Conservation (phyloP, 2,797 vertebrate genomes). For the Graptemys geographica region DNA sequence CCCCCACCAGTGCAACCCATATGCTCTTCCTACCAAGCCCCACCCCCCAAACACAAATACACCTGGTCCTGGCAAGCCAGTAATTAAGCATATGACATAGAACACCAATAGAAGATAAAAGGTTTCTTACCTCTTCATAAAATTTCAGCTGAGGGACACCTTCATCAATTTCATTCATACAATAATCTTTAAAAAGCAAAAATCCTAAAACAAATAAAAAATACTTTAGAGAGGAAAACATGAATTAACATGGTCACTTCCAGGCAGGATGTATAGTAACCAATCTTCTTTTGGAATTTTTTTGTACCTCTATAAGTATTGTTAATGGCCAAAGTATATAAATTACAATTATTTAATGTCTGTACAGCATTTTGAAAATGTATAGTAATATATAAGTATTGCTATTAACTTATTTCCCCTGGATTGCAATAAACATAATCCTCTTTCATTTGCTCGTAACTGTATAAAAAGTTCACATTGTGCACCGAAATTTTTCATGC, state of each 20-base stretch:
- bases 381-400: neutral
- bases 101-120: rapidly evolving
- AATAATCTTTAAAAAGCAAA: conserved; percentile 97
- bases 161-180: conserved; percentile 95
- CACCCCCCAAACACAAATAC: rapidly evolving
- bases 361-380: neutral
- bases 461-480: neutral
- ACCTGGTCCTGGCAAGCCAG: neutral
- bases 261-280: neutral
- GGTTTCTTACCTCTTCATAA: conserved; percentile 93
- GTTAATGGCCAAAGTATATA: rapidly evolving
- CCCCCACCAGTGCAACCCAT: rapidly evolving
- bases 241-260: neutral
- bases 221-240: conserved; percentile 12
- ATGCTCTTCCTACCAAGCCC: neutral
- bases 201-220: conserved; percentile 85
- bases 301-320: neutral
- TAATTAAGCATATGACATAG: neutral
- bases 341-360: neutral
- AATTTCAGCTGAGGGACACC: conserved; percentile 97
- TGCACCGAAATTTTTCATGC: neutral
- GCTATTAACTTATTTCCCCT: neutral
- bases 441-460: neutral
- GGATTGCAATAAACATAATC: neutral
- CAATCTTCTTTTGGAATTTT: neutral